Percentiles rank a stretch among this genome's conserved stretches.
Evolutionary conservation across 1,140 invertebrate species (phyloP).

Genomic region (Zaprionus davidi): DNA sequence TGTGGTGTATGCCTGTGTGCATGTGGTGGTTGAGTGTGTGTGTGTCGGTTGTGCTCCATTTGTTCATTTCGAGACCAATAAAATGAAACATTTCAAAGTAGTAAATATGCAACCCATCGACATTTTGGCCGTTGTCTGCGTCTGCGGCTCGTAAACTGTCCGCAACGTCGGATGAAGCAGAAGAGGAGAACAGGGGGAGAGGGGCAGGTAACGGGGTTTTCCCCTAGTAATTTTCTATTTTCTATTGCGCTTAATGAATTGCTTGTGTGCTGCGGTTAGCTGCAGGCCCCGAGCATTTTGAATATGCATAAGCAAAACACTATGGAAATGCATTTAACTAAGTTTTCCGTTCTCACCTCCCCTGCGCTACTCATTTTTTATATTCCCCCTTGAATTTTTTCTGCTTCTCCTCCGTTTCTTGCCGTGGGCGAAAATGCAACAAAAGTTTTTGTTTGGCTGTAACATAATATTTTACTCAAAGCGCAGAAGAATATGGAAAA

Average conservation of each 20-base stretch:
- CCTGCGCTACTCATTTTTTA: conserved; percentile 5
- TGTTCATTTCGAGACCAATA: conserved; percentile 84
- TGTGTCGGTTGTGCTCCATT: conserved; percentile 65
- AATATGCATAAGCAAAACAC: conserved; percentile 73
- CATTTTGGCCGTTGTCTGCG: conserved; percentile 57
- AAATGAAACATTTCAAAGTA: conserved; percentile 80
- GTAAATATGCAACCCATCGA: conserved; percentile 78
- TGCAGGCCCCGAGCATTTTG: conserved; percentile 39
- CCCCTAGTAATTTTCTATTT: conserved; percentile 68
- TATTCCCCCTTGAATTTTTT: not conserved
- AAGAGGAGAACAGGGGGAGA: not conserved
- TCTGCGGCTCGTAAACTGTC: conserved; percentile 74
- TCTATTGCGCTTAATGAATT: conserved; percentile 80
- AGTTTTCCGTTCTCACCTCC: conserved; percentile 17
- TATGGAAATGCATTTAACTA: conserved; percentile 74
- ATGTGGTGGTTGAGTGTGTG: too few relatives aligned
- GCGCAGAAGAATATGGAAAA: conserved; percentile 55
- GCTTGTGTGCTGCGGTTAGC: conserved; percentile 67
- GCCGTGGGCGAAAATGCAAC: conserved; percentile 46
- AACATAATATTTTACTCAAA: conserved; percentile 82
- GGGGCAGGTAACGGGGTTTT: conserved; percentile 17
- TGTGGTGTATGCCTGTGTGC: conserved; percentile 32
- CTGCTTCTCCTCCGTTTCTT: conserved; percentile 28
- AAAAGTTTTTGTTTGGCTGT: conserved; percentile 58
- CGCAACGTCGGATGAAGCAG: not conserved